phyloP scores from a whole-genome alignment of 2,888 invertebrate genomes.

The Eupithecia dodoneata region DNA sequence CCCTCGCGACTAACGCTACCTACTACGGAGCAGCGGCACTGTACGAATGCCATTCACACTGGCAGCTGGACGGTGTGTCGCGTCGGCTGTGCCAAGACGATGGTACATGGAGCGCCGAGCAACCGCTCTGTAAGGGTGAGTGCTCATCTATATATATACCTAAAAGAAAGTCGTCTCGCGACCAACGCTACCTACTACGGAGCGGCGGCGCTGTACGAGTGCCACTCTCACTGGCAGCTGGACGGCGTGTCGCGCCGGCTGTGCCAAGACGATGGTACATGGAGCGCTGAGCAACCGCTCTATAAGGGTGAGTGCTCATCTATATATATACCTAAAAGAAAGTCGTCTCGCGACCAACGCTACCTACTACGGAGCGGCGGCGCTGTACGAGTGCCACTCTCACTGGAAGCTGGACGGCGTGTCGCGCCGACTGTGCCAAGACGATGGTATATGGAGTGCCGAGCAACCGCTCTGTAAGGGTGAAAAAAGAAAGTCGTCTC shows the following conservation, averaged over 20 bases:
- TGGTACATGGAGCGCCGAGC: slow-evolving; percentile 94
- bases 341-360: too few species aligned
- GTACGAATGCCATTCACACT: slow-evolving; percentile 93
- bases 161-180: too few species aligned
- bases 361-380: too few species aligned
- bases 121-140: slow-evolving; percentile 91
- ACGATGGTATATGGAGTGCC: slow-evolving; percentile 95
- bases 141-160: neutral
- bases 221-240: too few species aligned
- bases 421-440: too few species aligned
- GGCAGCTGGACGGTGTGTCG: slow-evolving; percentile 92
- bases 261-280: slow-evolving; percentile 95
- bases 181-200: too few species aligned
- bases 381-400: too few species aligned
- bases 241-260: slow-evolving; percentile 92
- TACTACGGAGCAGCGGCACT: slow-evolving; percentile 94
- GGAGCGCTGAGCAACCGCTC: slow-evolving; percentile 93
- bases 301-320: slow-evolving; percentile 86
- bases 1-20: slow-evolving; percentile 93
- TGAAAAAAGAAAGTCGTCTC: too few species aligned
- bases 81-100: slow-evolving; percentile 93
- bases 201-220: too few species aligned
- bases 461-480: slow-evolving; percentile 92
- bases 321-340: too few species aligned
- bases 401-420: too few species aligned